Conservation (phyloP, 2,797 vertebrate species). For the Kryptolebias ocellatus region DNA sequence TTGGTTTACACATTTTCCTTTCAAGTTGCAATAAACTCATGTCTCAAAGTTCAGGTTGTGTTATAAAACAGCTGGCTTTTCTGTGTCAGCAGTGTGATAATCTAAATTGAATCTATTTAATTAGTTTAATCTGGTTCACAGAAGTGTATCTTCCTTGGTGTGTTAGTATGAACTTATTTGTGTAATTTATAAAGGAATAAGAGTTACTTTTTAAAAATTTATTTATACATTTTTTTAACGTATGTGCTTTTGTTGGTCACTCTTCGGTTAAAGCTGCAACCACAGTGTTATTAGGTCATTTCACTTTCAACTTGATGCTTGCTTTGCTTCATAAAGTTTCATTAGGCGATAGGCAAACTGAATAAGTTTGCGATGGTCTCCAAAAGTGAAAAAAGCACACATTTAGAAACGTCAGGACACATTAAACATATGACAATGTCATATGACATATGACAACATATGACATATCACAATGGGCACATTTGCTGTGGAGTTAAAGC, state of each 20-base stretch:
- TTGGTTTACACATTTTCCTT: not conserved
- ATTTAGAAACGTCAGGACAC: not conserved
- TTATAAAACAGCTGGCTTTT: not conserved
- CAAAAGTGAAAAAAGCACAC: not conserved
- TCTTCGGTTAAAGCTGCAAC: not conserved
- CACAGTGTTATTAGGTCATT: not conserved
- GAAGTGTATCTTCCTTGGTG: too few relatives aligned
- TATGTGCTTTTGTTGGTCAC: not conserved
- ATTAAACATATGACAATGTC: not conserved
- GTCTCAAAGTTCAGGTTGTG: not conserved
- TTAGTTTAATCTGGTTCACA: not conserved
- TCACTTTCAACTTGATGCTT: not conserved
- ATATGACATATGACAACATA: too few relatives aligned
- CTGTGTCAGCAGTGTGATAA: not conserved
- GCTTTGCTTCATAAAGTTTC: not conserved
- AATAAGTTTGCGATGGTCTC: not conserved
- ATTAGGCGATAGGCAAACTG: not conserved
- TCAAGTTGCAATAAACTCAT: not conserved
- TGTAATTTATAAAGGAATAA: too few relatives aligned
- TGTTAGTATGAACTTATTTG: too few relatives aligned
- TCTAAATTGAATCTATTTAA: not conserved
- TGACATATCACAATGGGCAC: too few relatives aligned
- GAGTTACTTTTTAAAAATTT: too few relatives aligned
- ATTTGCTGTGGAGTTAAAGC: too few relatives aligned
- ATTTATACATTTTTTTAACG: too few relatives aligned